Evolutionary conservation across 1,140 invertebrate genomes (phyloP).

Genomic region (Aplysia californica): DNA sequence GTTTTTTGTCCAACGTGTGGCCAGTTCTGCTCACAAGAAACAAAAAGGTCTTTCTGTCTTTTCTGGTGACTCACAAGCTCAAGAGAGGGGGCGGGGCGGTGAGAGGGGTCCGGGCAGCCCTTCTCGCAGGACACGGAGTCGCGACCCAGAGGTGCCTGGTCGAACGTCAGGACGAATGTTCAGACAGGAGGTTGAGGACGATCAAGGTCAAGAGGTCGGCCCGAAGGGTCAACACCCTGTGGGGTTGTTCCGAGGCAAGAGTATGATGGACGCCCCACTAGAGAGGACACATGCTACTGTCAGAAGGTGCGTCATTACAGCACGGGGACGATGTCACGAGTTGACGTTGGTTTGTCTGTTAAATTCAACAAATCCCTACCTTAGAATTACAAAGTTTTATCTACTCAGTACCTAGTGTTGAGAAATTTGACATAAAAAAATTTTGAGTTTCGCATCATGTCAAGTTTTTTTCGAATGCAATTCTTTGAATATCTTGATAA

Average conservation of each 20-base stretch:
- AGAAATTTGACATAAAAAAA: too few relatives aligned
- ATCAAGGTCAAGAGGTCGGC: neutral
- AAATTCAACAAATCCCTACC: too few relatives aligned
- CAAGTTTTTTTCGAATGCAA: too few relatives aligned
- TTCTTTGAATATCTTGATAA: too few relatives aligned
- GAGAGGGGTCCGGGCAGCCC: too few relatives aligned
- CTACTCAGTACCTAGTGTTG: too few relatives aligned
- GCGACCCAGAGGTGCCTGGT: neutral
- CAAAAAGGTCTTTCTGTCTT: conserved; percentile 28
- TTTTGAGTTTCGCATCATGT: too few relatives aligned
- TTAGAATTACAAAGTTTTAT: too few relatives aligned
- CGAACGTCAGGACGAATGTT: neutral
- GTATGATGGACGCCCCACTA: conserved; percentile 26
- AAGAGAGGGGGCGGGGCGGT: too few relatives aligned
- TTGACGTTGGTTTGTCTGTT: too few relatives aligned
- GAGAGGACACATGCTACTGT: conserved; percentile 27
- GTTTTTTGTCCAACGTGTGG: conserved; percentile 27
- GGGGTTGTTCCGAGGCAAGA: conserved; percentile 44
- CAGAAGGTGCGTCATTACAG: conserved; percentile 17
- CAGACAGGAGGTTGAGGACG: neutral
- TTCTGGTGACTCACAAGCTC: conserved; percentile 15
- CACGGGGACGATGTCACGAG: too few relatives aligned
- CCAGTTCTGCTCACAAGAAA: conserved; percentile 16
- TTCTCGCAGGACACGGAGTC: neutral
- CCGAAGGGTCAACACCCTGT: neutral